Base-by-base conservation (phyloP, 2,888 invertebrate species). In the Scaeva pyrastri region DNA sequence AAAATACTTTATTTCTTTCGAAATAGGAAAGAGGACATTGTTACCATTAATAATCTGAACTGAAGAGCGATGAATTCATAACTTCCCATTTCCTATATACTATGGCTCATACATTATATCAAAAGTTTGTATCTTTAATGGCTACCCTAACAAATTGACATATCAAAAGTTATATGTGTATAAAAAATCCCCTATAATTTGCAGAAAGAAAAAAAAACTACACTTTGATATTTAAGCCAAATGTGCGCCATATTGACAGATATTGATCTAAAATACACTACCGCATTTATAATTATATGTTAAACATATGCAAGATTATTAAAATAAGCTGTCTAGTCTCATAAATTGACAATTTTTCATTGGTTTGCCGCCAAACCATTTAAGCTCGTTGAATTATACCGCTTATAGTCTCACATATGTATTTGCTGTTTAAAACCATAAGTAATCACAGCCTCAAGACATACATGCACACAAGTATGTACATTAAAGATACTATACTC, bases 361-460 rank as follows among this genome's bases (percentile, higher is more conserved):
- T 82, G 58, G 66, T 23, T 6, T 41, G 31, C 48, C 41, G 23
- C 36, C 26, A 60, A 60, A 4, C 68, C 71, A 56, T 12, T 70
- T 50, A 72, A 45, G 16, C 45, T 77, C 43, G 31, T 31, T 86
- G 66, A 86, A 82, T 81, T 74, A 78, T 86, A 74, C 82, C 78
- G 58, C 71, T 45, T 52, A 39, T 31, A 31, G 5, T 31, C 74
- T 66, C n/a, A n/a, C n/a, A n/a, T 74, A 73, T 31, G 7, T 36
- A 2, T 66, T 19, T 48, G 14, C 36, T 14, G 45, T 66, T 48
- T 66, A 66, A 31, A 66, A 31, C 31, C 8, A 31, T 39, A 39
- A 31, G 31, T 48, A 66, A 66, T 36, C 66, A 48, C 48, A 36
- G 66, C 36, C 14, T 8, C 19, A 48, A 48, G 48, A 48, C 45